A percentile compares a stretch with the other conserved stretches of the same genome.
phyloP scores from a whole-genome alignment of 2,113 vertebrate species.

The Ageneiosus marmoratus region DNA sequence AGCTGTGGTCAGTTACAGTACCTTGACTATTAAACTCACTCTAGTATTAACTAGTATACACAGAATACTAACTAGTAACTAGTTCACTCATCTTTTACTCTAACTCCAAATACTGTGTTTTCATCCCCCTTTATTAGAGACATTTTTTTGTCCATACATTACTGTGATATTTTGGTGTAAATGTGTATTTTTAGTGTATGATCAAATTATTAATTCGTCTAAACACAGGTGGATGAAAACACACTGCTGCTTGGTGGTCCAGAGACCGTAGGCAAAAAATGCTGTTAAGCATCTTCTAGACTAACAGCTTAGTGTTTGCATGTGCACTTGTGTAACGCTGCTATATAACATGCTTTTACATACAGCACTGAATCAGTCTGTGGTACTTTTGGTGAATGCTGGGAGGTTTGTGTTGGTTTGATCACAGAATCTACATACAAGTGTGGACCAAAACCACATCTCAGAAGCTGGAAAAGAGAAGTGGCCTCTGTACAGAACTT shows the following conservation, averaged over 20 bases:
- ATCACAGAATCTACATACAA: not conserved
- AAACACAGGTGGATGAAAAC: conserved; percentile 6
- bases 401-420: not conserved
- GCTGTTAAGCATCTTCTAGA: not conserved
- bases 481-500: not conserved
- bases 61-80: not conserved
- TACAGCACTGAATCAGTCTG: not conserved
- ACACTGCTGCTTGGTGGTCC: not conserved
- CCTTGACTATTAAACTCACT: not conserved
- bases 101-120: not conserved
- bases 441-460: not conserved
- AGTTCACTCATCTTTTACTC: not conserved
- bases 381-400: not conserved
- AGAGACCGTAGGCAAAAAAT: not conserved
- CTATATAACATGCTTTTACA: not conserved
- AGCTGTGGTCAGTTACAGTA: not conserved
- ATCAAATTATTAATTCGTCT: not conserved
- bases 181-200: not conserved
- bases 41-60: not conserved
- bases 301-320: conserved; percentile 1
- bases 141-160: not conserved
- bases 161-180: not conserved
- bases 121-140: not conserved
- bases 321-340: not conserved
- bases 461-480: too few species aligned